These are phyloP conservation scores for Bombus superbus DNA, from an alignment of 1,140 invertebrate species.

Conservation along the genomic window DNA sequence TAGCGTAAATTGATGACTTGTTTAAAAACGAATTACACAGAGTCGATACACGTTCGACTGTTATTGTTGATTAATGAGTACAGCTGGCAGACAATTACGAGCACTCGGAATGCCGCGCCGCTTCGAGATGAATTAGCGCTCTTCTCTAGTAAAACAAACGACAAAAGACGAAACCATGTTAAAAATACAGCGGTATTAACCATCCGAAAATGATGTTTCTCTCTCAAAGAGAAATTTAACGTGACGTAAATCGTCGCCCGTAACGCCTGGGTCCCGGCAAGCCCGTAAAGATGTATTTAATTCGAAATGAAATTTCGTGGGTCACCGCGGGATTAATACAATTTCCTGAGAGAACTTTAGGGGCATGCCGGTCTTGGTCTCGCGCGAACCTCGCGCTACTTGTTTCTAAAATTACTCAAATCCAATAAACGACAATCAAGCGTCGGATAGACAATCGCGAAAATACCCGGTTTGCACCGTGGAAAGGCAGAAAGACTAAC, in stretches of 20 bases:
- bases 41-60: neutral
- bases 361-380: neutral
- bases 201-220: slow-evolving; percentile 9
- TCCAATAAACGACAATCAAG: slow-evolving; percentile 8
- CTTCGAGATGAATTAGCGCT: neutral
- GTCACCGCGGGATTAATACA: neutral
- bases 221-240: too few relatives aligned
- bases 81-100: slow-evolving; percentile 2
- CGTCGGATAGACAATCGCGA: neutral
- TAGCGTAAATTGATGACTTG: neutral
- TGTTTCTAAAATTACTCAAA: neutral
- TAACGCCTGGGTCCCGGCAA: neutral
- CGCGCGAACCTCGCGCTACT: neutral
- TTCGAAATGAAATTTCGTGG: slow-evolving; percentile 16
- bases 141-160: neutral
- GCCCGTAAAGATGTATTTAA: neutral
- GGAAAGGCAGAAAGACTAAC: too few relatives aligned
- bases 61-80: slow-evolving; percentile 9
- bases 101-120: neutral
- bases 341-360: neutral
- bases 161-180: neutral
- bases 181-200: neutral
- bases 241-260: too few relatives aligned
- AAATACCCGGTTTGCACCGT: neutral
- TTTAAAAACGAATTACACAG: slow-evolving; percentile 11